Conservation (phyloP, 2,888 invertebrate species). For the Blastobasis adustella region DNA sequence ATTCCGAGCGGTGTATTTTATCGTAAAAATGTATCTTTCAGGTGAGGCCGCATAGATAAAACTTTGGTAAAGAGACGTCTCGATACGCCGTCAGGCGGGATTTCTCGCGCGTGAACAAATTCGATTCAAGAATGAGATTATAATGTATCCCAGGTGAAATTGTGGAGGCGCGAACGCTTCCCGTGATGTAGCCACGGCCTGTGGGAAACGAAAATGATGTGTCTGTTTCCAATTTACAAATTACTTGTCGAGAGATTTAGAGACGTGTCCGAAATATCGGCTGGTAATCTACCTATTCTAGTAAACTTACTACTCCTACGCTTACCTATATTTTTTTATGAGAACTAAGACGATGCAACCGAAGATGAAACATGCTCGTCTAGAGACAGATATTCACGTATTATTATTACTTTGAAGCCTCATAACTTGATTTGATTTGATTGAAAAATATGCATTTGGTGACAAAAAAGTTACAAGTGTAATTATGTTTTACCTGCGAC, state of each 20-base stretch:
- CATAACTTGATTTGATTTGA: no score
- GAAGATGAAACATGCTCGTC: no score
- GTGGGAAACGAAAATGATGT: conserved; percentile 12
- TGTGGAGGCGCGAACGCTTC: conserved; percentile 23
- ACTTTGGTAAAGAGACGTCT: conserved; percentile 23
- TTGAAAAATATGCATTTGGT: no score
- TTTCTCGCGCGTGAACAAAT: conserved; percentile 62
- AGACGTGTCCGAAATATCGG: no score
- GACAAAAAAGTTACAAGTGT: no score
- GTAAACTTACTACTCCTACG: no score
- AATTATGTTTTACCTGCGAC: no score
- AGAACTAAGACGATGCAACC: no score
- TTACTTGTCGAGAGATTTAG: conserved; percentile 14
- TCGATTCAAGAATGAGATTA: conserved; percentile 58
- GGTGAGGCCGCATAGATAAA: conserved; percentile 8
- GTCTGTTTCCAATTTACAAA: conserved; percentile 2
- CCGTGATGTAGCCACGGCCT: conserved; percentile 5
- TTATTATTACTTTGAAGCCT: no score
- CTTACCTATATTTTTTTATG: no score
- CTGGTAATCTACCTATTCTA: no score
- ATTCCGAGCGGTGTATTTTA: conserved; percentile 19
- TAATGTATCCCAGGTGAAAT: conserved; percentile 42
- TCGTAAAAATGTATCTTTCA: conserved; percentile 1
- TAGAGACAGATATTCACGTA: no score
- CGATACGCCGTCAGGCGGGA: conserved; percentile 46